Conservation (phyloP, 2,888 invertebrate genomes). For the Tineola bisselliella region DNA sequence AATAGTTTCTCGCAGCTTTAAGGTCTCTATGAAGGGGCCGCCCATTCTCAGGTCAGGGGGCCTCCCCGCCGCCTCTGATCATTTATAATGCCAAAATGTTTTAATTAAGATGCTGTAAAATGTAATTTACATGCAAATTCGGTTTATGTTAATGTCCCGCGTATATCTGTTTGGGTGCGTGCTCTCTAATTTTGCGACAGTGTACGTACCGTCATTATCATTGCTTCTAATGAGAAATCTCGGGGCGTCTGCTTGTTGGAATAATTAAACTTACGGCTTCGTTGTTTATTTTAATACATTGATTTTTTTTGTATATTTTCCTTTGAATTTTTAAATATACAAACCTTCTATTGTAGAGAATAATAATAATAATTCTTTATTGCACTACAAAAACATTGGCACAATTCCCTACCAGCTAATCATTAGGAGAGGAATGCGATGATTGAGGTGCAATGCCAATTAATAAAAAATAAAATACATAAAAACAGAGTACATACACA, state of each 20-base stretch:
- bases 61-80: conserved; percentile 53
- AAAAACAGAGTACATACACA: no score
- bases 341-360: no score
- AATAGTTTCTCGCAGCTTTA: conserved; percentile 1
- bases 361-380: no score
- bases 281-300: conserved; percentile 47
- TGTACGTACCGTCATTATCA: conserved; percentile 66
- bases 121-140: conserved; percentile 71
- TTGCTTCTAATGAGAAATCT: conserved; percentile 67
- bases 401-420: no score
- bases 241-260: conserved; percentile 67
- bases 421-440: no score
- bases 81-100: conserved; percentile 71
- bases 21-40: conserved; percentile 31
- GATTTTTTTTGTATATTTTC: no score
- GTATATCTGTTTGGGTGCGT: conserved; percentile 69
- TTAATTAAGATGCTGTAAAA: conserved; percentile 71
- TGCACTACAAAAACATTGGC: no score
- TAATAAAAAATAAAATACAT: no score
- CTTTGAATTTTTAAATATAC: no score
- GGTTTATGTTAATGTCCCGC: conserved; percentile 70
- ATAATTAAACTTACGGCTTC: conserved; percentile 64
- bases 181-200: conserved; percentile 69
- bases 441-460: no score
- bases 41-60: conserved; percentile 46